Conservation (phyloP, 2,888 invertebrate species). For the Junonia oenone region DNA sequence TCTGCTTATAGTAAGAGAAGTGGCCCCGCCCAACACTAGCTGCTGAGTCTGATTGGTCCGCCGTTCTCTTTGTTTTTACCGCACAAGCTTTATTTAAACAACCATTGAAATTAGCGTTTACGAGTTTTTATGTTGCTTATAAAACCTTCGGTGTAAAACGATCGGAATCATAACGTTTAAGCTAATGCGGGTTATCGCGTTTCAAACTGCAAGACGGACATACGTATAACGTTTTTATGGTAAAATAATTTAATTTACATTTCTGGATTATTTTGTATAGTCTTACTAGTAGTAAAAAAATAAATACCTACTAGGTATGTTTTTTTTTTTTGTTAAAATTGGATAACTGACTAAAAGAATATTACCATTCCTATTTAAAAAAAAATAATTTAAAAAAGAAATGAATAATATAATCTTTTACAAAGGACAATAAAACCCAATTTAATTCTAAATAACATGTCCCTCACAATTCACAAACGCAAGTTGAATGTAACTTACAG, state of each 20-base stretch:
- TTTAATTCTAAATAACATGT: not conserved
- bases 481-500: slow-evolving; percentile 12
- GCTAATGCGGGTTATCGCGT: slow-evolving; percentile 16
- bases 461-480: not conserved
- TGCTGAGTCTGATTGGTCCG: slow-evolving; percentile 60
- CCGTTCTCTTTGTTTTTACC: slow-evolving; percentile 58
- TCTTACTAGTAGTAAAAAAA: too few relatives aligned
- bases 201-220: not conserved
- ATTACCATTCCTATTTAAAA: too few relatives aligned
- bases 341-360: too few relatives aligned
- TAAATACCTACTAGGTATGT: too few relatives aligned
- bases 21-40: slow-evolving; percentile 60
- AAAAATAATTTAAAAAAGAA: too few relatives aligned
- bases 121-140: slow-evolving; percentile 29
- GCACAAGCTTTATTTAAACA: slow-evolving; percentile 55
- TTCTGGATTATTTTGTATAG: too few relatives aligned
- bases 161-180: slow-evolving; percentile 18
- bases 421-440: not conserved
- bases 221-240: not conserved
- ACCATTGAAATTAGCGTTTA: slow-evolving; percentile 41
- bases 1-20: slow-evolving; percentile 54
- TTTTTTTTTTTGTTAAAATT: too few relatives aligned
- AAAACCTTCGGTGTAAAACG: slow-evolving; percentile 21
- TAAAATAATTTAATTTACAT: not conserved
- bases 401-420: too few relatives aligned